These are phyloP conservation scores for Microctonus hyperodae DNA, from an alignment of 2,888 invertebrate species.

Conservation along the genomic window DNA sequence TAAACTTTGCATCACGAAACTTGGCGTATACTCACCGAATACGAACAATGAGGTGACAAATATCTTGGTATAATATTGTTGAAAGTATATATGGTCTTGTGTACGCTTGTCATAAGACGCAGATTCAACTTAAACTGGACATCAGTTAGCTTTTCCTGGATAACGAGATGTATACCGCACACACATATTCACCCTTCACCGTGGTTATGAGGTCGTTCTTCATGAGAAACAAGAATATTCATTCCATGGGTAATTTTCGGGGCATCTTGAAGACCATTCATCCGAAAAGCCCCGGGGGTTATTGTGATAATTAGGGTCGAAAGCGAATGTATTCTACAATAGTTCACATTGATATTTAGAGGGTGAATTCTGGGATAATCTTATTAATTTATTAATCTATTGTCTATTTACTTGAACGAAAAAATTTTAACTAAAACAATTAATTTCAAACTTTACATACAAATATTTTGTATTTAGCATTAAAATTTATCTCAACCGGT, in stretches of 20 bases:
- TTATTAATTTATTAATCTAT: not conserved
- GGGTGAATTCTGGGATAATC: not conserved
- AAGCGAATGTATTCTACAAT: not conserved
- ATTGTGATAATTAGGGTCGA: slow-evolving; percentile 24
- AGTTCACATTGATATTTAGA: not conserved
- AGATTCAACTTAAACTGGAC: slow-evolving; percentile 55
- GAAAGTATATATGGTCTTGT: slow-evolving; percentile 20
- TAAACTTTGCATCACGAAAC: slow-evolving; percentile 55
- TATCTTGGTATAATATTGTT: slow-evolving; percentile 47
- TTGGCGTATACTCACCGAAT: slow-evolving; percentile 45
- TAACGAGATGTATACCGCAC: slow-evolving; percentile 14
- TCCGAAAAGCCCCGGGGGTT: slow-evolving; percentile 9
- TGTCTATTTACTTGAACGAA: not conserved
- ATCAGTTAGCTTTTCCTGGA: slow-evolving; percentile 44
- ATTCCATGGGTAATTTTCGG: slow-evolving; percentile 10
- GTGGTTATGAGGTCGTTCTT: slow-evolving; percentile 1
- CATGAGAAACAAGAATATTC: slow-evolving; percentile 15
- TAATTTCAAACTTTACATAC: not conserved
- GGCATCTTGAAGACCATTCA: slow-evolving; percentile 23
- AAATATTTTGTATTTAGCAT: not conserved
- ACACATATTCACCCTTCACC: not conserved
- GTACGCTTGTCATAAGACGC: slow-evolving; percentile 33
- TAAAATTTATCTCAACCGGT: not conserved
- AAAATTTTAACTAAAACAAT: not conserved
- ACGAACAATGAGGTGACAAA: slow-evolving; percentile 62